Base-by-base conservation (phyloP, 2,888 invertebrate genomes). In the Sturmia bella region DNA sequence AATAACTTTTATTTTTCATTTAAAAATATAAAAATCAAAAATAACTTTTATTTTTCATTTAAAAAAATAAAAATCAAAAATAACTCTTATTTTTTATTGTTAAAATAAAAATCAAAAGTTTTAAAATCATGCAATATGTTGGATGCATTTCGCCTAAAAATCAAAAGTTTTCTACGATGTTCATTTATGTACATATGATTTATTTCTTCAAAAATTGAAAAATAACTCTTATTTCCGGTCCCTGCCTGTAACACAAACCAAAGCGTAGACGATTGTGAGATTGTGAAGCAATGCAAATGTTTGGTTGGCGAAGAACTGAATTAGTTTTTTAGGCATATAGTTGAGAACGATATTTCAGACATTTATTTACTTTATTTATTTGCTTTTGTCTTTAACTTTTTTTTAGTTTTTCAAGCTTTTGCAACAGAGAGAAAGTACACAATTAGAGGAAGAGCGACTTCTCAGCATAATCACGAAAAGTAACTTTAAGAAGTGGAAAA, bases 401-500 rank as follows among this genome's bases (percentile, higher is more conserved):
- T 76, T 57, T 59, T 52, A 76, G 68, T 76, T 68, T 68, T 59
- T 68, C 41, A 76, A 68, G 32, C 59, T 61, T 61, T 61, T 76
- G 50, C 68, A 61, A 68, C 57, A 41, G 43, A 68, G 75, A 76
- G 75, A 76, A 76, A 76, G 75, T 76, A 76, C 43, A 75, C 66
- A 66, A 76, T 68, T 68, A 68, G 17, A 76, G 59, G n/a, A 68
- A 76, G 68, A 76, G 57, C 32, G 43, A 68, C 21, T 41, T 70
- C 43, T 32, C 68, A 43, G 68, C 66, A 68, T 66, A 75, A 75
- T 59, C 50, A 68, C 37, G 32, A 59, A 52, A 59, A 76, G 21
- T 27, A 76, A 68, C 59, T 61, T 76, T 41, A 41, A 41, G 48
- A 48, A 13, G 21, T 19, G 4, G 13, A 15, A 15, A 9, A 45